A percentile compares a stretch with the other conserved stretches of the same genome.
phyloP scores from a whole-genome alignment of 2,888 invertebrate species.

The Caenorhabditis panamensis region DNA sequence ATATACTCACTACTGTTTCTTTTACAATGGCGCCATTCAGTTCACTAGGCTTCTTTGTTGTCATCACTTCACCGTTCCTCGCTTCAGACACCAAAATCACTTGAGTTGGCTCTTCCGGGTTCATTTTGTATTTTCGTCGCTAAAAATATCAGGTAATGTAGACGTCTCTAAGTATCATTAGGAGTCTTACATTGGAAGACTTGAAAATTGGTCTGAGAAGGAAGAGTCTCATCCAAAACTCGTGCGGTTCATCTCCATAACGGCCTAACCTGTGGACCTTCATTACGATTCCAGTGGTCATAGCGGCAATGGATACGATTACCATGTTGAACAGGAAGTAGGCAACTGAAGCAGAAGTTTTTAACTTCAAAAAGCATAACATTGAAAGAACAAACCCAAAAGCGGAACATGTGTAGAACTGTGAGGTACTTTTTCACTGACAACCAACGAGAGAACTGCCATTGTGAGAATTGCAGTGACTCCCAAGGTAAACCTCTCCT shows the following conservation, averaged over 20 bases:
- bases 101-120: constrained; percentile 61
- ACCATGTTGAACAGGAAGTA: constrained; percentile 81
- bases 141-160: too few species aligned
- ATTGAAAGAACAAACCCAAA: constrained; percentile 68
- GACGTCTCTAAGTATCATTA: too few species aligned
- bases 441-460: constrained; percentile 79
- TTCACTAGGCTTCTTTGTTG: constrained; percentile 31
- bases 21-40: constrained; percentile 43
- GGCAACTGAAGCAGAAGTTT: constrained; percentile 69
- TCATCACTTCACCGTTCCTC: constrained; percentile 49
- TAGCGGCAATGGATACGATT: constrained; percentile 75
- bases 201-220: constrained; percentile 59
- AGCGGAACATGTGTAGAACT: constrained; percentile 78
- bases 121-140: constrained; percentile 53
- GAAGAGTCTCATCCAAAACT: constrained; percentile 69
- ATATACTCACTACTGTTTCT: constrained; percentile 31
- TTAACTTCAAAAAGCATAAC: neutral
- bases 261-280: constrained; percentile 74
- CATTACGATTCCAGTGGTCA: constrained; percentile 77
- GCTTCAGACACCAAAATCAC: constrained; percentile 58
- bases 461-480: constrained; percentile 80
- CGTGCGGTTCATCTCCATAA: constrained; percentile 73
- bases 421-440: constrained; percentile 79
- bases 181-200: constrained; percentile 28
- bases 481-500: constrained; percentile 77